Base-by-base conservation (phyloP, 2,113 vertebrate genomes). In the Herpetotheres cachinnans region DNA sequence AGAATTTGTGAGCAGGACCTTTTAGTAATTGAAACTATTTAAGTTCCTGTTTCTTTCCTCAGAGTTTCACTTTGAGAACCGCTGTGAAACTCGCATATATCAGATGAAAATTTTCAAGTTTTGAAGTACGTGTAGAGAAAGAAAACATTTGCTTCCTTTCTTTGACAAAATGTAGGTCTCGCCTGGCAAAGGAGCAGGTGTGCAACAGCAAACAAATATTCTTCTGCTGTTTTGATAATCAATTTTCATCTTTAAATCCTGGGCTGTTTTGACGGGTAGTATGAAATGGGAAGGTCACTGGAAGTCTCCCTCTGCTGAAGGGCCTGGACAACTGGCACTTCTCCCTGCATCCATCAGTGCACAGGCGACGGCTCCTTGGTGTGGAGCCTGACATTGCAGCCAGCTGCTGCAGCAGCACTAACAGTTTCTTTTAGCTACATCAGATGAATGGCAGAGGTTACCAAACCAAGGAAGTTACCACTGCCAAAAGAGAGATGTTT, bases 361-460 rank as follows among this genome's bases (percentile, higher is more conserved):
- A 0, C 7, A 11, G 67, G 26, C 0, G 1, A 38, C 2, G 7
- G 30, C n/a, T 69, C 26, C 30, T 8, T 0, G 4, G 21, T 46
- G 44, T 30, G n/a, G 82, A 73, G 32, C 29, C 14, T 34, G n/a
- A 13, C 42, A 4, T 2, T 9, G 55, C 74, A 87, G 82, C 26
- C 89, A 54, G 27, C 20, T 47, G 44, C 61, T 54, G 27, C 59
- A 56, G n/a, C 70, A 49, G 52, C 55, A 30, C 42, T 9, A 46
- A 4, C 0, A 2, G 26, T 16, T 25, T 79, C 78, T 62, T 47
- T 38, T 50, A 46, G 27, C 22, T 44, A 2, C 24, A 16, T 8
- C 29, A 44, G 32, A 13, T 24, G 32, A 50, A 38, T 1, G 7
- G 8, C 52, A 58, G n/a, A 73, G 29, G n/a, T 32, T 81, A 69